phyloP scores from a whole-genome alignment of 2,113 vertebrate species.

The Herpailurus yagouaroundi region DNA sequence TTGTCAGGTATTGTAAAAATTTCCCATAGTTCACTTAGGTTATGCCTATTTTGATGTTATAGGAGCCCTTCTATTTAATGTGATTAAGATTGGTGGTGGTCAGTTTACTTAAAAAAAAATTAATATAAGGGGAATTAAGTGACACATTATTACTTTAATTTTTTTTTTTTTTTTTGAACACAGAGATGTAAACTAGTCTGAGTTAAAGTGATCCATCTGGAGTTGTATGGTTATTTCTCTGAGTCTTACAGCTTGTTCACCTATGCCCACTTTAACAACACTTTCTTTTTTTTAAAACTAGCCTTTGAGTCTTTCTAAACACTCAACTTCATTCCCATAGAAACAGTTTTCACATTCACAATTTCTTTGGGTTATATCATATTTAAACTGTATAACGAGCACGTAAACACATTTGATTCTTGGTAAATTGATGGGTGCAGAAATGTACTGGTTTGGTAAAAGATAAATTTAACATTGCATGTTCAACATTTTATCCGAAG shows the following conservation, averaged over 20 bases:
- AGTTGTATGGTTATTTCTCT: not conserved
- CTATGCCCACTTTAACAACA: not conserved
- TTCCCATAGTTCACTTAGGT: not conserved
- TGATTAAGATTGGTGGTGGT: not conserved
- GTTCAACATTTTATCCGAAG: constrained; percentile 27
- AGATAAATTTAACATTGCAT: not conserved
- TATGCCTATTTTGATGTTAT: not conserved
- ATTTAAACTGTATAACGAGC: not conserved
- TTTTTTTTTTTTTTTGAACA: constrained; percentile 20
- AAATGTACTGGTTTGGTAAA: not conserved
- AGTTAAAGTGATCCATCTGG: not conserved
- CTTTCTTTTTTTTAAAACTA: not conserved
- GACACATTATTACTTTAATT: not conserved
- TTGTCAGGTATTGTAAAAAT: constrained; percentile 24
- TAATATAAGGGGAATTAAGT: constrained; percentile 6
- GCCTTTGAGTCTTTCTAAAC: not conserved
- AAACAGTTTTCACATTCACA: not conserved
- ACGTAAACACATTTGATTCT: not conserved
- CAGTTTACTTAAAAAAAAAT: not conserved
- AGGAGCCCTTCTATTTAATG: not conserved
- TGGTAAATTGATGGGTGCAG: not conserved
- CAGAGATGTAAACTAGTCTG: not conserved
- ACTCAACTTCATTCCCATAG: not conserved
- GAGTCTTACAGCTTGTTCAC: not conserved
- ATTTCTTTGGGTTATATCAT: not conserved